A percentile compares a stretch with the other conserved stretches of the same genome.
These are phyloP conservation scores for Heterotis niloticus DNA, from an alignment of 2,113 vertebrate species.

Conservation along the genomic window DNA sequence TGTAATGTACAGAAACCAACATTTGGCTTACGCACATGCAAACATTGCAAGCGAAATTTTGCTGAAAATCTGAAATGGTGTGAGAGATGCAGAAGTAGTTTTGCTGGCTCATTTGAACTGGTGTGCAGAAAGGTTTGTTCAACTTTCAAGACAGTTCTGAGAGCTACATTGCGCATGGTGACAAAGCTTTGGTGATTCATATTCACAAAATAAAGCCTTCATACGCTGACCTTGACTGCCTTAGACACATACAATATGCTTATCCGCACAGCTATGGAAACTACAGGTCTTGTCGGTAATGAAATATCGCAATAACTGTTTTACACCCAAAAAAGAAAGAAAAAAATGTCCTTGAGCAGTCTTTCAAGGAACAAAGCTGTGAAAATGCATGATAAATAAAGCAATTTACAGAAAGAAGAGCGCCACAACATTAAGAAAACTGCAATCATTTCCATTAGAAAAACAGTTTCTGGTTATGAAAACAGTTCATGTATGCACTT, in stretches of 20 bases:
- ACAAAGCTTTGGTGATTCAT: constrained; percentile 5
- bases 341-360: background rate
- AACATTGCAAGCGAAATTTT: background rate
- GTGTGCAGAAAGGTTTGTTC: background rate
- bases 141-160: constrained; percentile 8
- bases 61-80: background rate
- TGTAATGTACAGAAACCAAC: no score
- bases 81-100: background rate
- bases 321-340: background rate
- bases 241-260: background rate
- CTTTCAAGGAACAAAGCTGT: background rate
- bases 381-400: background rate
- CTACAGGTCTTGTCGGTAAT: constrained; percentile 14
- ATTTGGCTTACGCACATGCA: no score
- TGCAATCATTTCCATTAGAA: no score
- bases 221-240: background rate
- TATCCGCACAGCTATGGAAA: constrained; percentile 22
- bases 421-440: background rate
- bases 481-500: no score
- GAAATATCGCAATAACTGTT: constrained; percentile 11
- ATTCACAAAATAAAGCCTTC: constrained; percentile 7
- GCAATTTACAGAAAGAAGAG: background rate
- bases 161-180: background rate
- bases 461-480: no score
- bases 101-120: background rate